These are phyloP conservation scores for Poecilus cupreus DNA, from an alignment of 2,888 invertebrate species.

Conservation along the genomic window DNA sequence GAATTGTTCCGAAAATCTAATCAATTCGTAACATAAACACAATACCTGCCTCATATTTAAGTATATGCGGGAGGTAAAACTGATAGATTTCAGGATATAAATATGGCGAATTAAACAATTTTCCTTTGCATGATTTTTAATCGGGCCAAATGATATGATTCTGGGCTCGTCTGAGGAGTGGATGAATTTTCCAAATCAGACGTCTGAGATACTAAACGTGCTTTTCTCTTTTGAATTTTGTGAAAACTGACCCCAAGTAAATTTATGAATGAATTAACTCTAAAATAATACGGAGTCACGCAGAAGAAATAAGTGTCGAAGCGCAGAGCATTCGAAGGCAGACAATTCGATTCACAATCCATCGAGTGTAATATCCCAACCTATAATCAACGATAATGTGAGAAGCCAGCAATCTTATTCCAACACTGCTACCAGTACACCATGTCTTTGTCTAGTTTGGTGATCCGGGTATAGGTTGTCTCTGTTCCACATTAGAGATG, in stretches of 20 bases:
- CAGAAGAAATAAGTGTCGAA: slow-evolving; percentile 4
- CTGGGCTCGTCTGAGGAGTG: too few species aligned
- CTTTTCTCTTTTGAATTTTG: too few species aligned
- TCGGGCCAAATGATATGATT: too few species aligned
- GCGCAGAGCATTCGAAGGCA: slow-evolving; percentile 53
- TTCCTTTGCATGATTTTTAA: too few species aligned
- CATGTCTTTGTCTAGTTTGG: slow-evolving; percentile 29
- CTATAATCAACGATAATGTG: slow-evolving; percentile 62
- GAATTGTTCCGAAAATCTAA: too few species aligned
- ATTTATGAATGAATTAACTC: slow-evolving; percentile 16
- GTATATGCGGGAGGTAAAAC: too few species aligned
- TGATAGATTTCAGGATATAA: too few species aligned
- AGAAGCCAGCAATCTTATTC: slow-evolving; percentile 62
- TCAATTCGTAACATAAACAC: too few species aligned
- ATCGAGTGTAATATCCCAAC: slow-evolving; percentile 60
- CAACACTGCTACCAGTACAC: slow-evolving; percentile 62
- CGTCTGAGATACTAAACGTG: too few species aligned
- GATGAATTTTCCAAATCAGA: too few species aligned
- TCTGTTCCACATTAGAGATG: slow-evolving; percentile 47
- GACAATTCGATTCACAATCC: slow-evolving; percentile 49
- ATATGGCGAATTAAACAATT: too few species aligned
- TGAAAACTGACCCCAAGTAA: slow-evolving; percentile 1
- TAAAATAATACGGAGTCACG: slow-evolving; percentile 10
- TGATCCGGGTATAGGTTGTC: background rate
- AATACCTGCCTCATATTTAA: too few species aligned